Evolutionary conservation across 2,113 vertebrate species (phyloP).

Genomic region (Monarcha castaneiventris): DNA sequence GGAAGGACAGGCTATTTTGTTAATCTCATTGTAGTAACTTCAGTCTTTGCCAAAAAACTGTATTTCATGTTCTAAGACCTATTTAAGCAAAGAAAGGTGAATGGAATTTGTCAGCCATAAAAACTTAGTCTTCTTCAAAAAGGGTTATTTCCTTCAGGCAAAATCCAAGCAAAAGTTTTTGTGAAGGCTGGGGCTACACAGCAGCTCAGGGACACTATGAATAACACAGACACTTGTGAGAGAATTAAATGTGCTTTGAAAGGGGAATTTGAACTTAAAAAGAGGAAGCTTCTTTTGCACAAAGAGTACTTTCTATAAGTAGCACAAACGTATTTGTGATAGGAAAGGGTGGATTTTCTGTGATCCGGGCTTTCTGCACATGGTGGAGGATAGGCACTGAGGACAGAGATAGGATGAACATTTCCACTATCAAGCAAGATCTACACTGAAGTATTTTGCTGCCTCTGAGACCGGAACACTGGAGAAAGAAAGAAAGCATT

Average conservation of each 20-base stretch:
- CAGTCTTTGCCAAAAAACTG: background rate
- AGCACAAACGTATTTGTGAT: background rate
- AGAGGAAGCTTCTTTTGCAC: conserved; percentile 31
- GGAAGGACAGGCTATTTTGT: background rate
- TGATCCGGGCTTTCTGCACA: background rate
- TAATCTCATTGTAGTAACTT: background rate
- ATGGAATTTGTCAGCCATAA: background rate
- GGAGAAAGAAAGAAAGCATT: background rate
- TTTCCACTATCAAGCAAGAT: background rate
- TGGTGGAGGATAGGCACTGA: background rate
- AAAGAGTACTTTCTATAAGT: background rate
- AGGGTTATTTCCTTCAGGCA: background rate
- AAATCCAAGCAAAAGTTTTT: background rate
- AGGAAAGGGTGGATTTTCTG: background rate
- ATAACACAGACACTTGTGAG: background rate
- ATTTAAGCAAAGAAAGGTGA: conserved; percentile 20
- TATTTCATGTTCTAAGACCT: background rate
- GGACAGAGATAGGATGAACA: background rate
- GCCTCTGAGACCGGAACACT: background rate
- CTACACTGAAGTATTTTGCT: background rate
- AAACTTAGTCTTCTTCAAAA: background rate
- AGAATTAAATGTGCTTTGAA: background rate
- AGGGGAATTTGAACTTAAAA: conserved; percentile 48
- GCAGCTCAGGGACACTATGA: background rate
- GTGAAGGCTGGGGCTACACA: background rate